Percentiles rank a stretch among this genome's conserved stretches.
Conservation (phyloP, 2,888 invertebrate genomes). For the Hesperia comma region DNA sequence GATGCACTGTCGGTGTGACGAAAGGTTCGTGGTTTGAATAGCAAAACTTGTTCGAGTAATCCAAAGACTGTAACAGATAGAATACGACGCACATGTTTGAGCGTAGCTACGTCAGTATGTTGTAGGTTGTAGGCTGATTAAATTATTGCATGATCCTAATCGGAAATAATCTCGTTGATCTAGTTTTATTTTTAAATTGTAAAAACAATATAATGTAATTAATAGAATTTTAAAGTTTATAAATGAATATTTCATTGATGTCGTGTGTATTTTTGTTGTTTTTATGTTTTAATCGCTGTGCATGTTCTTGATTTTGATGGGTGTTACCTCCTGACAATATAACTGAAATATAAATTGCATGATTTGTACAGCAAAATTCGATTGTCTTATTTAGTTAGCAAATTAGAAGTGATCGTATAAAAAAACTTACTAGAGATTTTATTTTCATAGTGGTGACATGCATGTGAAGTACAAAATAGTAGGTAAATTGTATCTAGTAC, state of each 20-base stretch:
- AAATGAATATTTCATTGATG: neutral
- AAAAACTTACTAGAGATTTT: too few relatives aligned
- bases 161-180: neutral
- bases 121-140: neutral
- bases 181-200: neutral
- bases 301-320: neutral
- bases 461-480: too few relatives aligned
- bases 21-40: slow-evolving; percentile 85
- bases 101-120: too few relatives aligned
- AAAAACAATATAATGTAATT: neutral
- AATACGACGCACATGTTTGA: too few relatives aligned
- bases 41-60: slow-evolving; percentile 1
- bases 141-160: slow-evolving; percentile 13
- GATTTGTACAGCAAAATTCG: neutral
- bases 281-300: neutral
- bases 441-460: too few relatives aligned
- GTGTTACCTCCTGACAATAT: neutral
- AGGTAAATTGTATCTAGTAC: too few relatives aligned
- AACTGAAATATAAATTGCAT: neutral
- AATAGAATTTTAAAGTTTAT: neutral
- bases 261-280: neutral
- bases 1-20: slow-evolving; percentile 96
- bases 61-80: too few relatives aligned
- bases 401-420: neutral
- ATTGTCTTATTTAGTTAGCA: neutral